Evolutionary conservation across 2,113 vertebrate genomes (phyloP).

Genomic region (Chamaea fasciata): DNA sequence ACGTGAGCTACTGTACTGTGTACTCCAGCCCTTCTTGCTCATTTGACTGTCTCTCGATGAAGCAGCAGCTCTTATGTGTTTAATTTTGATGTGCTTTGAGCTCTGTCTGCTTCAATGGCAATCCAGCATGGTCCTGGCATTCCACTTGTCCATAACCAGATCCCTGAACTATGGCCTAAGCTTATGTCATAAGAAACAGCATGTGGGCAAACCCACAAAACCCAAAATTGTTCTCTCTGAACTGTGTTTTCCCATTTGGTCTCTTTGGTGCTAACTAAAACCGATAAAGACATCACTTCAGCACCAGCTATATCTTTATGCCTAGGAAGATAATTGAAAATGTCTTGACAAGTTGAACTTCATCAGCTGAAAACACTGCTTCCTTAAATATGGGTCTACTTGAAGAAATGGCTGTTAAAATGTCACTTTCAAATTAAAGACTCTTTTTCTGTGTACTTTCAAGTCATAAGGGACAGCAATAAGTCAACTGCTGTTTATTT

Average conservation of each 20-base stretch:
- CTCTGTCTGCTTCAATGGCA: background rate
- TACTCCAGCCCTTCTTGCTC: background rate
- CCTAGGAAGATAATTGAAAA: background rate
- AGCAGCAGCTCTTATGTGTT: background rate
- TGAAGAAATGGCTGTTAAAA: background rate
- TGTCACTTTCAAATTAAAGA: background rate
- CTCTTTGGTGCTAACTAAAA: background rate
- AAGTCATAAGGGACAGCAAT: background rate
- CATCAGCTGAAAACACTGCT: background rate
- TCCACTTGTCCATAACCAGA: background rate
- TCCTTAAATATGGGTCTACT: background rate
- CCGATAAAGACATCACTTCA: background rate
- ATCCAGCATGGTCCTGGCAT: background rate
- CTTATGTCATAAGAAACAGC: background rate
- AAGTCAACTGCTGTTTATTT: background rate
- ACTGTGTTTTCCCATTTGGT: background rate
- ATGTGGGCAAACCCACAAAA: background rate
- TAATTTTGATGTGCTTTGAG: background rate
- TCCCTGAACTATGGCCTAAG: background rate
- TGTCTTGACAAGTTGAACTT: background rate
- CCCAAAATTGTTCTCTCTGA: background rate
- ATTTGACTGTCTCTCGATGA: accelerated
- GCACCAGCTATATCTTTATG: background rate
- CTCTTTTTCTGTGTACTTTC: background rate
- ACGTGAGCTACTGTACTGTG: background rate